These are phyloP conservation scores for Hycleus cichorii DNA, from an alignment of 1,140 invertebrate genomes.

Conservation along the genomic window DNA sequence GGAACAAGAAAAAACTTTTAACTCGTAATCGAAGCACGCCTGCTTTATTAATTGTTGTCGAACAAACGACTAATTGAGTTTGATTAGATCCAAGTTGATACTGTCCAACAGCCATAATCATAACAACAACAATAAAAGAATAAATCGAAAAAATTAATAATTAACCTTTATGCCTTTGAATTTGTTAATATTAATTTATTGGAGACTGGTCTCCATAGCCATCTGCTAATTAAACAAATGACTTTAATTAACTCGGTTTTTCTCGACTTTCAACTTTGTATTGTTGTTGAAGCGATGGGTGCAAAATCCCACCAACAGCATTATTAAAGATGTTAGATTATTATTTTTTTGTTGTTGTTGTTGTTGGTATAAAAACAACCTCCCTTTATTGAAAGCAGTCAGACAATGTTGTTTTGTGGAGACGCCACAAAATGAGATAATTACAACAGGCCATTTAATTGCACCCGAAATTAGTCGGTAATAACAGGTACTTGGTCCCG, in stretches of 20 bases:
- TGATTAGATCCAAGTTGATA: too few species aligned
- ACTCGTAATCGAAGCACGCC: background rate
- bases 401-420: constrained; percentile 22
- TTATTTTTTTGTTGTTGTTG: too few species aligned
- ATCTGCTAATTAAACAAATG: constrained; percentile 13
- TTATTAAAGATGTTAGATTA: too few species aligned
- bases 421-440: constrained; percentile 40
- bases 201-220: too few species aligned
- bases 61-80: constrained; percentile 6
- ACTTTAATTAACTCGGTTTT: constrained; percentile 7
- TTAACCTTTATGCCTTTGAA: too few species aligned
- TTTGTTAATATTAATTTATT: too few species aligned
- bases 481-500: constrained; percentile 32
- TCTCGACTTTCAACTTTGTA: constrained; percentile 2
- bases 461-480: constrained; percentile 36
- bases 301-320: too few species aligned
- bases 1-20: constrained; percentile 30
- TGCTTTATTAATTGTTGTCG: constrained; percentile 6
- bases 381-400: constrained; percentile 1
- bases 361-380: too few species aligned
- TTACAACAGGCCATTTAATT: constrained; percentile 36
- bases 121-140: too few species aligned
- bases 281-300: constrained; percentile 1
- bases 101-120: too few species aligned
- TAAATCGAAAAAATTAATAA: too few species aligned